Base-by-base conservation (phyloP, 2,113 vertebrate genomes). In the Steatornis caripensis region DNA sequence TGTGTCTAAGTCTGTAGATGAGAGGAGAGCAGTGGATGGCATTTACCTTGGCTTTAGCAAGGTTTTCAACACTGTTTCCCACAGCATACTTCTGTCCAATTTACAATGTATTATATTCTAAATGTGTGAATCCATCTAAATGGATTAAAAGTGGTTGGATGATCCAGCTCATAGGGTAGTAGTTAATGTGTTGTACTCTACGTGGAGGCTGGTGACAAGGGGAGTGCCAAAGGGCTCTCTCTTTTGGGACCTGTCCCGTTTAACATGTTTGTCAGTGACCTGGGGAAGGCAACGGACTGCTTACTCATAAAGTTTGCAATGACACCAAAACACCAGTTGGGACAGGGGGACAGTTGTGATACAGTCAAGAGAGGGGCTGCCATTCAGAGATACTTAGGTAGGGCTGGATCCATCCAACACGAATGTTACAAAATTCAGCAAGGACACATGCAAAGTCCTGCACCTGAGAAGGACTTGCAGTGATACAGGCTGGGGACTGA, bases 331-430 rank as follows among this genome's bases (percentile, higher is more conserved):
- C 27, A 18, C 15, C 21, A 46, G 26, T 10, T 46, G 14, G 6
- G 12, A 10, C 15, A 32, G 8, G 23, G 24, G 6, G 11, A 7
- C 0, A 1, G 12, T 51, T 79, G 74, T 1, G 1, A 7, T 51
- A 62, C 17, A 39, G 24, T 39, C 24, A n/a, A n/a, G 36, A 54
- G 24, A 78, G 62, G 48, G 34, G 34, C 34, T 75, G 49, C 29
- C 20, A 9, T 57, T 75, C 55, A 46, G 55, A 32, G 29, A 6
- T 62, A 30, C 34, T 12, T 30, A 10, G 20, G 21, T 61, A 51
- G 49, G 37, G 29, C 54, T 69, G 48, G 84, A 66, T 26, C 7
- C 1, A 6, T 23, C 39, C 64, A 54, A 12, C 32, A 16, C 51
- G 18, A 82, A 22, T 2, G 0, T 43, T 53, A 11, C 12, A 20